Percentiles rank a stretch among this genome's conserved stretches.
phyloP scores from a whole-genome alignment of 2,113 vertebrate species.

The Mus spicilegus region DNA sequence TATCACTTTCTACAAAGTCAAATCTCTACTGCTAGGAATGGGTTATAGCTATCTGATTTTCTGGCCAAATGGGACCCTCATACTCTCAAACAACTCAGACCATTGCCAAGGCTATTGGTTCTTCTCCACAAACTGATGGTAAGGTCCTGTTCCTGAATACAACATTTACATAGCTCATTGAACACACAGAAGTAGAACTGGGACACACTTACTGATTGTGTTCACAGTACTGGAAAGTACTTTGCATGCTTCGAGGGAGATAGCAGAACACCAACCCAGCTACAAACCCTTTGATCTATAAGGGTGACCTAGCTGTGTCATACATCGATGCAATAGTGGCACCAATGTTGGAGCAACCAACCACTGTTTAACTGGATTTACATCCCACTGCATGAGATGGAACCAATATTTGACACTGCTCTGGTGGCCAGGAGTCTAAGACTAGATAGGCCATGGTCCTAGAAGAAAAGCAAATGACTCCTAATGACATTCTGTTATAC shows the following conservation, averaged over 20 bases:
- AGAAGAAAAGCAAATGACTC: not conserved
- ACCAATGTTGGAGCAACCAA: not conserved
- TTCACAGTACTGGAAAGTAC: not conserved
- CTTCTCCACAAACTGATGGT: not conserved
- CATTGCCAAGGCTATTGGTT: not conserved
- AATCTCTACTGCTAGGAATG: not conserved
- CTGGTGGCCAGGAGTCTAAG: not conserved
- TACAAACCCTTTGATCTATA: not conserved
- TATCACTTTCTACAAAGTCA: not conserved
- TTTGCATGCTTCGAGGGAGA: not conserved
- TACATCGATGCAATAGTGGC: not conserved
- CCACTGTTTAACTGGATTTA: not conserved
- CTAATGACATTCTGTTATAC: not conserved
- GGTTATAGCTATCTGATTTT: not conserved
- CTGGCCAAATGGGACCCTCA: not conserved
- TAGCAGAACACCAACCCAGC: not conserved
- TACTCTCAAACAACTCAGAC: not conserved
- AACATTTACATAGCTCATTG: not conserved
- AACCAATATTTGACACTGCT: not conserved
- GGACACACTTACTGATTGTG: not conserved
- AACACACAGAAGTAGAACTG: not conserved
- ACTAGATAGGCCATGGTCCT: not conserved
- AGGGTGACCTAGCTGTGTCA: not conserved
- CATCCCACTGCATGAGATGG: not conserved
- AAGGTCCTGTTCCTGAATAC: not conserved